Conservation (phyloP, 2,797 vertebrate species). For the Adrianichthys oophorus region DNA sequence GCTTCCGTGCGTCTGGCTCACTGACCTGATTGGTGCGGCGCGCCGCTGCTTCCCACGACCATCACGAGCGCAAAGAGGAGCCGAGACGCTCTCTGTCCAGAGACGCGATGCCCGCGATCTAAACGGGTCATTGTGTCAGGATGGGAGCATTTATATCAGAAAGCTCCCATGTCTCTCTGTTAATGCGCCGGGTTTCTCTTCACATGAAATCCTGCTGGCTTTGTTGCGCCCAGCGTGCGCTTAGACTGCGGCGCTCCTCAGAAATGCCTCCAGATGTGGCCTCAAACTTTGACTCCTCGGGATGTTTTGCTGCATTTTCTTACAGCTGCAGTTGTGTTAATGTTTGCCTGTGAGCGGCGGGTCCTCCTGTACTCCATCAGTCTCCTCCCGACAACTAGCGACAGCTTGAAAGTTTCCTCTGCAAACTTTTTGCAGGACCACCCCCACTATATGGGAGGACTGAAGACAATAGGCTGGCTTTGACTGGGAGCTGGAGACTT, state of each 20-base stretch:
- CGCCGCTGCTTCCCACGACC: constrained; percentile 46
- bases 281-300: constrained; percentile 21
- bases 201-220: constrained; percentile 29
- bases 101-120: constrained; percentile 44
- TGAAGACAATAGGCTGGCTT: constrained; percentile 61
- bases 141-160: constrained; percentile 9
- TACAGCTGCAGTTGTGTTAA: constrained; percentile 1
- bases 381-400: constrained; percentile 54
- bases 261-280: constrained; percentile 18
- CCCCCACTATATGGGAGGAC: constrained; percentile 79
- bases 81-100: constrained; percentile 49
- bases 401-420: constrained; percentile 66
- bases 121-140: constrained; percentile 71
- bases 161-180: constrained; percentile 38
- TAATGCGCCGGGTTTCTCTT: constrained; percentile 40
- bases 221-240: constrained; percentile 20
- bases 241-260: constrained; percentile 25
- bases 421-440: constrained; percentile 70
- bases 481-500: constrained; percentile 40
- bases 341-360: constrained; percentile 18
- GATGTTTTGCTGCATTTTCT: constrained; percentile 29
- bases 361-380: constrained; percentile 61
- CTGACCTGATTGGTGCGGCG: constrained; percentile 67
- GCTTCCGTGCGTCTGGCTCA: neutral
- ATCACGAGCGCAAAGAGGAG: constrained; percentile 57